Base-by-base conservation (phyloP, 1,140 invertebrate genomes). In the Trypoxylus dichotomus region DNA sequence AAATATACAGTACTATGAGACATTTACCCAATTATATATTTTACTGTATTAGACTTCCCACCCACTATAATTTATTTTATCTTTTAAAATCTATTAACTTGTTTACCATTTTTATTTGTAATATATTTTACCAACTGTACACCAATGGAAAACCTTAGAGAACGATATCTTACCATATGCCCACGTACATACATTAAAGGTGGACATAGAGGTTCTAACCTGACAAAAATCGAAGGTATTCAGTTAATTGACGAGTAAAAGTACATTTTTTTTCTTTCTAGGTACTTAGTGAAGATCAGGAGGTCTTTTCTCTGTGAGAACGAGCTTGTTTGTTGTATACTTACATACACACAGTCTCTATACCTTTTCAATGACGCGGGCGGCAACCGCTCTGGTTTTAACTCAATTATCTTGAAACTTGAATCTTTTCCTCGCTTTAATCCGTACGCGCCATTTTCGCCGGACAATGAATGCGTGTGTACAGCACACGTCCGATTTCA, bases 371-470 rank as follows among this genome's bases (percentile, higher is more conserved):
- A 37, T 37, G 29, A n/a, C 41, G 32, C 29, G 32, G 29, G 19
- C 72, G 72, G 11, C n/a, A 41, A 10, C 25, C 10, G 32, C 11
- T 15, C 72, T 42, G 29, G 72, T 74, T 74, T 74, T 72, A 74
- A 74, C 72, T 74, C 42, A 74, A 74, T 74, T 74, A 74, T 74
- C 32, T 74, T 74, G 72, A 74, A 74, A 74, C 72, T 47, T 29
- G 72, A 74, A 74, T 47, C 72, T 74, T 74, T 74, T 74, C 32
- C 72, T 8, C n/a, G n/a, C 7, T 15, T 37, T 74, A 74, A 74
- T 74, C 72, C 32, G 10, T 74, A 29, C 72, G 19, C 72, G 72
- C 37, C 29, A 42, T 74, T 74, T 47, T 74, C 42, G 72, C 72
- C n/a, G 13, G n/a, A 74, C 32, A 47, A 74, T 37, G 10, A 68